A percentile compares a stretch with the other conserved stretches of the same genome.
Evolutionary conservation across 2,888 invertebrate species (phyloP).

Genomic region (Cataglyphis cursor): DNA sequence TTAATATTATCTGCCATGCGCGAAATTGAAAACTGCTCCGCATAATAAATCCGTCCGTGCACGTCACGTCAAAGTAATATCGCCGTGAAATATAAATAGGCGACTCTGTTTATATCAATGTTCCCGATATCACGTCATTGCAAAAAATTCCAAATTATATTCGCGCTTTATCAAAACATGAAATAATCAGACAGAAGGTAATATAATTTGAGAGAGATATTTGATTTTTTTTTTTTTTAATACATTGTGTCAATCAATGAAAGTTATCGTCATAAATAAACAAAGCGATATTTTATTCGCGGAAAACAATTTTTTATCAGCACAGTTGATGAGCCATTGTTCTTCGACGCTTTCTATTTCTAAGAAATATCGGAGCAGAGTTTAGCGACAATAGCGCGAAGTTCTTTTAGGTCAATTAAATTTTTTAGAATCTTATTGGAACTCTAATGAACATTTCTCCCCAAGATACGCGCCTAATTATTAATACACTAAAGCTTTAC

Average conservation of each 20-base stretch:
- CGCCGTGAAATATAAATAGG: neutral
- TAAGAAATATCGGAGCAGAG: neutral
- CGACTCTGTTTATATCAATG: neutral
- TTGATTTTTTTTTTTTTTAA: neutral
- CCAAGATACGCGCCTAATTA: neutral
- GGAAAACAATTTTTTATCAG: neutral
- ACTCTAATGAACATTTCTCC: neutral
- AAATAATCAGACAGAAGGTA: neutral
- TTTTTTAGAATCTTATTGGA: neutral
- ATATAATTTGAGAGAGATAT: neutral
- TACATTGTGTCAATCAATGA: neutral
- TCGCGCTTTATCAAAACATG: neutral
- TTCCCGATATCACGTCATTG: neutral
- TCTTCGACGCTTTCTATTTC: neutral
- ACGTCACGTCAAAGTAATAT: constrained; percentile 4
- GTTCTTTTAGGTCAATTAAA: neutral
- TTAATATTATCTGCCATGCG: constrained; percentile 40
- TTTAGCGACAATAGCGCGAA: too few relatives aligned
- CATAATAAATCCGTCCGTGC: neutral
- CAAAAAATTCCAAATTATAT: neutral
- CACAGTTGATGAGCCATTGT: constrained; percentile 9
- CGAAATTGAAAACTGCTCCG: constrained; percentile 2
- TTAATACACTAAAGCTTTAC: neutral
- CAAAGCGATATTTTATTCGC: neutral
- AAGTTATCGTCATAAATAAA: neutral